Evolutionary conservation across 2,113 vertebrate genomes (phyloP).

Genomic region (Proterorhinus semilunaris): DNA sequence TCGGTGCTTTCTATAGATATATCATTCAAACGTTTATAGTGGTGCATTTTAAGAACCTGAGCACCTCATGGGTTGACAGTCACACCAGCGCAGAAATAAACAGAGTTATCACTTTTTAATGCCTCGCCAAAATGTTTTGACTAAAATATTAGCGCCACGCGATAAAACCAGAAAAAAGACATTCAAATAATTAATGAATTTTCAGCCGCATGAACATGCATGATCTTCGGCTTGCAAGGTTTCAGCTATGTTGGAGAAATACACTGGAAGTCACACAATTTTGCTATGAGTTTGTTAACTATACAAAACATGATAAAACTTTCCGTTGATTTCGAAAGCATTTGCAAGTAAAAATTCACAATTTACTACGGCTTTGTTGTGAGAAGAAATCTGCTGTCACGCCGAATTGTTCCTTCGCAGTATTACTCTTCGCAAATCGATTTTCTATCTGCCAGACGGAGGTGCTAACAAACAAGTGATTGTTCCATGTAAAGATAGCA

Average conservation of each 20-base stretch:
- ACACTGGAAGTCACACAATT: neutral
- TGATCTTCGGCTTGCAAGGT: neutral
- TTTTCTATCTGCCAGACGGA: slow-evolving; percentile 13
- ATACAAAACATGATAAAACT: neutral
- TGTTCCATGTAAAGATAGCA: slow-evolving; percentile 3
- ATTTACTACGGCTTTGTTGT: neutral
- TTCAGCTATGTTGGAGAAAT: neutral
- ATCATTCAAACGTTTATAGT: slow-evolving; percentile 47
- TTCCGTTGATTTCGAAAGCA: neutral
- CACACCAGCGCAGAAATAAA: neutral
- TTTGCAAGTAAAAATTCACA: slow-evolving; percentile 14
- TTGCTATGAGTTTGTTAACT: neutral
- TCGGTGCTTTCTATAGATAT: slow-evolving; percentile 46
- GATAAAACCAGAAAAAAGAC: neutral
- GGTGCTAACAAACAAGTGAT: slow-evolving; percentile 14
- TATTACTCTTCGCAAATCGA: slow-evolving; percentile 12
- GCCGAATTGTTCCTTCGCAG: slow-evolving; percentile 10
- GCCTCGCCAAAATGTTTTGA: slow-evolving; percentile 6
- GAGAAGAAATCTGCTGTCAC: neutral
- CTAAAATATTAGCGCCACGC: neutral
- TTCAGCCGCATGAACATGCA: neutral
- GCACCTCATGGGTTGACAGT: slow-evolving; percentile 17
- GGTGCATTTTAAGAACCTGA: slow-evolving; percentile 40
- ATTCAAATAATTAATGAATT: neutral
- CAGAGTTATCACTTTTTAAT: neutral